A percentile compares a stretch with the other conserved stretches of the same genome.
Evolutionary conservation across 2,888 invertebrate genomes (phyloP).

Genomic region (Cyclophora punctaria): DNA sequence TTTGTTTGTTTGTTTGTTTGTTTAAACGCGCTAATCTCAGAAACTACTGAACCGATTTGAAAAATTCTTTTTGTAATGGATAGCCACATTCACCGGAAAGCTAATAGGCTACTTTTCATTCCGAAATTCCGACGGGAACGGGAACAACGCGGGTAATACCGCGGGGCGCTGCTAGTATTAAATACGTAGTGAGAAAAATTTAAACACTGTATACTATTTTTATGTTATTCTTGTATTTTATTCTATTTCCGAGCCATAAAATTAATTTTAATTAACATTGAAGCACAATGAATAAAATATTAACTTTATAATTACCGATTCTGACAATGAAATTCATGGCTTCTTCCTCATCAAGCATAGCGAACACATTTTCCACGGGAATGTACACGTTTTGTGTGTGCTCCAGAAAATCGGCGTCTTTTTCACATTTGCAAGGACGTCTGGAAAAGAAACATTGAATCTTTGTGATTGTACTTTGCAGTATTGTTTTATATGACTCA

Average conservation of each 20-base stretch:
- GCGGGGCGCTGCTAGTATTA: no score
- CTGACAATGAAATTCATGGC: conserved; percentile 61
- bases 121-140: no score
- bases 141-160: no score
- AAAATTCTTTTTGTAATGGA: no score
- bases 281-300: not conserved
- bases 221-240: not conserved
- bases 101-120: no score
- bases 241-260: not conserved
- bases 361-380: conserved; percentile 70
- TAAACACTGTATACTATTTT: not conserved
- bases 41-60: no score
- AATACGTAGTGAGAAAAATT: not conserved
- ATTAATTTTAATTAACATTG: not conserved
- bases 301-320: conserved; percentile 34
- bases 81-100: no score
- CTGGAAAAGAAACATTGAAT: conserved; percentile 31
- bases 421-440: conserved; percentile 69
- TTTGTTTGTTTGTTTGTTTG: no score
- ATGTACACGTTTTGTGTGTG: conserved; percentile 72
- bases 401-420: conserved; percentile 68
- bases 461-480: no score
- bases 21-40: no score
- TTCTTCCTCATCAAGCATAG: conserved; percentile 65
- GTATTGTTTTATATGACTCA: no score